These are phyloP conservation scores for Gallinago nigripennis DNA, from an alignment of 2,797 vertebrate species.

Conservation along the genomic window DNA sequence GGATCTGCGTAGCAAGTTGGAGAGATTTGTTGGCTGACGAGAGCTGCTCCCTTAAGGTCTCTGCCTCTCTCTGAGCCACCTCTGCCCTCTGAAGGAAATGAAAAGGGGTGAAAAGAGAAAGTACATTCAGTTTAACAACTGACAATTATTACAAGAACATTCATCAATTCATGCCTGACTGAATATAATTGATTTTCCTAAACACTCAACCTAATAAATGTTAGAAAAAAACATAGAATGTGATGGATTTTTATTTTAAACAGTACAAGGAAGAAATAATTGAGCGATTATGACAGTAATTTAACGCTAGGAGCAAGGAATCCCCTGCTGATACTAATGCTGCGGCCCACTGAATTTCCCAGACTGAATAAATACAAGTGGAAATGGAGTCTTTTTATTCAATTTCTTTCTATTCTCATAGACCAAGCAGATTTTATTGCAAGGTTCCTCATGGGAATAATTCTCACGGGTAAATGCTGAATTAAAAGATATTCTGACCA, in stretches of 20 bases:
- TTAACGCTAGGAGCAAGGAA: constrained; percentile 88
- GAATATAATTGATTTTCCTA: constrained; percentile 88
- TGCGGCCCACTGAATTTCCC: constrained; percentile 85
- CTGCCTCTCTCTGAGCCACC: constrained; percentile 91
- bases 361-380: constrained; percentile 85
- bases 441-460: constrained; percentile 79
- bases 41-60: constrained; percentile 91
- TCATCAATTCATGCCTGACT: constrained; percentile 87
- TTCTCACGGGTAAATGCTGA: constrained; percentile 79
- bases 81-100: constrained; percentile 90
- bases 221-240: constrained; percentile 81
- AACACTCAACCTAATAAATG: constrained; percentile 89
- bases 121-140: constrained; percentile 84
- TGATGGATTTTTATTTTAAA: constrained; percentile 90
- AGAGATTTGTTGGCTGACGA: constrained; percentile 90
- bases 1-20: constrained; percentile 86
- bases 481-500: constrained; percentile 78
- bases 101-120: constrained; percentile 78
- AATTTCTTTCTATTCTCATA: constrained; percentile 85
- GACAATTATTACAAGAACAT: constrained; percentile 88
- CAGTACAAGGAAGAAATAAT: constrained; percentile 89
- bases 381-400: constrained; percentile 86
- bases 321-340: constrained; percentile 86
- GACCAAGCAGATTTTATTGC: constrained; percentile 81
- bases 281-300: constrained; percentile 91